Percentiles rank a stretch among this genome's conserved stretches.
Evolutionary conservation across 2,888 invertebrate species (phyloP).

Genomic region (Pterostichus madidus): DNA sequence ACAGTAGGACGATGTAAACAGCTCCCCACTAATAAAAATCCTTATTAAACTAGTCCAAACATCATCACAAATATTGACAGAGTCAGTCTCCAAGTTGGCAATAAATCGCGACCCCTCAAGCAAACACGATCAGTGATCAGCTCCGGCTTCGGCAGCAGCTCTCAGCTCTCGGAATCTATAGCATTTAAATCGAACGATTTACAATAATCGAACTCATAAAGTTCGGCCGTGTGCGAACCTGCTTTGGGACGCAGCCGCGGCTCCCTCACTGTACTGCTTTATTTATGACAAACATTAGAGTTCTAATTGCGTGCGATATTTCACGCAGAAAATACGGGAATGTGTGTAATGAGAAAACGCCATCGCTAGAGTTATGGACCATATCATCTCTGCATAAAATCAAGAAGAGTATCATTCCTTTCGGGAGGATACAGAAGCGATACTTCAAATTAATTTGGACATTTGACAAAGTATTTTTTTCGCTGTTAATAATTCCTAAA

Average conservation of each 20-base stretch:
- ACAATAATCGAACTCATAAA: conserved; percentile 61
- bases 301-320: conserved; percentile 52
- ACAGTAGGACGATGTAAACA: too few relatives aligned
- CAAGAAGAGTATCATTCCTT: too few relatives aligned
- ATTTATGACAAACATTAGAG: conserved; percentile 62
- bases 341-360: too few relatives aligned
- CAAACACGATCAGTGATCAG: conserved; percentile 28
- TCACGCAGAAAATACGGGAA: conserved; percentile 44
- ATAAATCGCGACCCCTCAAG: conserved; percentile 35
- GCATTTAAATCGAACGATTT: conserved; percentile 58
- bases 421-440: too few relatives aligned
- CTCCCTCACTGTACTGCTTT: conserved; percentile 26
- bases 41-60: conserved; percentile 32
- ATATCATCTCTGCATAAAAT: too few relatives aligned
- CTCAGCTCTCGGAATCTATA: conserved; percentile 18
- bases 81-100: conserved; percentile 7
- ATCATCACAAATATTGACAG: conserved; percentile 26
- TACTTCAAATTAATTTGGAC: too few relatives aligned
- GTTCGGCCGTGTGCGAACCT: not conserved
- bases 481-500: too few relatives aligned
- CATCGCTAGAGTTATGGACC: too few relatives aligned
- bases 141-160: not conserved
- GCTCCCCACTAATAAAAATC: conserved; percentile 27
- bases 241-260: not conserved
- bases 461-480: too few relatives aligned